Evolutionary conservation across 2,797 vertebrate species (phyloP), one percentile per base, ranked within the genome.

Genomic region (Apogon talboti): DNA sequence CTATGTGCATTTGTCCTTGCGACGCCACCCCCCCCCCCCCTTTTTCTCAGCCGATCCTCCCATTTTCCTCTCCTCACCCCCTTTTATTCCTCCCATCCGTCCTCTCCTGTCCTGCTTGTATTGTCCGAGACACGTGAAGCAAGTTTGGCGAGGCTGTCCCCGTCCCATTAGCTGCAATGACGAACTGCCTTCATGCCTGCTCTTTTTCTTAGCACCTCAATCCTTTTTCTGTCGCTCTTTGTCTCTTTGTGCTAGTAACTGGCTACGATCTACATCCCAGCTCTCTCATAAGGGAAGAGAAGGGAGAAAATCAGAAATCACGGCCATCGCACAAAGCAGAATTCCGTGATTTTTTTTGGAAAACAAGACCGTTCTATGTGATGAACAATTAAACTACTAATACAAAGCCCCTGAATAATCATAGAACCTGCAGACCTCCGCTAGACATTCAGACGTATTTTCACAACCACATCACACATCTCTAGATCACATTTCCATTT

Each of bases 1-100:
- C 76, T 44, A 73, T 74, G 79, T 67, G 81, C 59, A 18, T 86
- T 90, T 87, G 88, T 91, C 88, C 87, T 91, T 86, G 84, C 55
- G 14, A 86, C 61, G 63, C 78, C 72, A 61, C 54, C 65, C 73
- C 53, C 46, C 21, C 72, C 38, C 24, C 24, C 24, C n/a, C 18
- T n/a, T 38, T 52, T 10, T 49, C 47, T 65, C 60, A n/a, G 6
- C n/a, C 11, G 2, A 48, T 59, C 73, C 54, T 52, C 61, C 30
- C 41, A 24, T 40, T 61, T 61, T 54, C 15, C 53, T 43, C 15
- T 28, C 18, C 33, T 66, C 58, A 43, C 47, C 65, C 60, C 21
- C 65, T 16, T 37, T 30, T 57, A 11, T 28, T 66, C 69, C 66
- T 41, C 63, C 69, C 55, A 43, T 44, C 65, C 45, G 9, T 57